Base-by-base conservation (phyloP, 1,140 invertebrate species). In the Achroia grisella region DNA sequence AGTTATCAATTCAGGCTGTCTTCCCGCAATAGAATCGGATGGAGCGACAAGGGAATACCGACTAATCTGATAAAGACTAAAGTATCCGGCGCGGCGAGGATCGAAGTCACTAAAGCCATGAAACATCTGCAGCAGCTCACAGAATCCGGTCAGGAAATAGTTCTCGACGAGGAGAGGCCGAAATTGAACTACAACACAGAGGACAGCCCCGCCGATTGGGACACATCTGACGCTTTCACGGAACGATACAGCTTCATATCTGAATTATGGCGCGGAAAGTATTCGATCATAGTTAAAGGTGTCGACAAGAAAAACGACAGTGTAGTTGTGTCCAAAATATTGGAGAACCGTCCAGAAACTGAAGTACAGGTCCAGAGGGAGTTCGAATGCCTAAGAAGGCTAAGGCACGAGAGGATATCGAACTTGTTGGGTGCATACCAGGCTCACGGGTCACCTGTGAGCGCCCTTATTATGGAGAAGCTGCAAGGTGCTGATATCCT, bases 21-120 rank as follows among this genome's bases (percentile, higher is more conserved):
- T 1, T 95, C 96, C 0, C 89, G 91, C 41, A 99, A 99, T 81
- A 91, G 91, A 28, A 96, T 99, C 67, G 97, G 97, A n/a, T 96
- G 95, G 94, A 94, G 94, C 68, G 93, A 93, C 39, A 90, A 90
- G 52, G 93, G 94, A 33, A 91, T 94, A 17, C 90, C 92, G 0
- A 92, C 93, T 4, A 88, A 90, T 48, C 68, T 91, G 0, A 78
- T 93, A 5, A 91, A 91, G 59, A 95, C 94, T 0, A 89, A 89
- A 52, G 87, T 88, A 40, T 68, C 85, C 10, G 93, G 92, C 51
- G 86, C 89, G 4, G 83, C 89, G 0, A 93, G 93, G 68, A 87
- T 96, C 1, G 89, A 91, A 62, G 86, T 95, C 2, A 92, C 92
- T 0, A 89, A 91, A 53, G 92, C 94, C 0, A 95, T 95, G 93